Conservation (phyloP, 2,113 vertebrate genomes). For the Ageneiosus marmoratus region DNA sequence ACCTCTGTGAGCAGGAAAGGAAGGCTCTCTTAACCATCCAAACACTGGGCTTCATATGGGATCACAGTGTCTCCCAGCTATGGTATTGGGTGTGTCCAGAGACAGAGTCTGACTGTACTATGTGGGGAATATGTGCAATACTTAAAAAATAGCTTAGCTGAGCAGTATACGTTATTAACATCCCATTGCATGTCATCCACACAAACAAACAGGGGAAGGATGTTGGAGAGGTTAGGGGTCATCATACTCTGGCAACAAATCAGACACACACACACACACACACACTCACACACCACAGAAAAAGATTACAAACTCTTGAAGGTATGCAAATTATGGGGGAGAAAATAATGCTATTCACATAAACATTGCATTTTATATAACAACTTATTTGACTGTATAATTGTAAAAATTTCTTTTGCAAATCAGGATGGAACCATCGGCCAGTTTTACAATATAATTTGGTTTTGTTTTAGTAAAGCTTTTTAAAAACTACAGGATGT, state of each 20-base stretch:
- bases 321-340: background rate
- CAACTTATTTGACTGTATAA: background rate
- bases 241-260: constrained; percentile 43
- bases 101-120: constrained; percentile 45
- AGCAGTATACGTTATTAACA: constrained; percentile 9
- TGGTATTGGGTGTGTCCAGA: constrained; percentile 53
- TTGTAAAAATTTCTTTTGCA: background rate
- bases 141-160: background rate
- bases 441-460: background rate
- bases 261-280: background rate
- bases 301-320: constrained; percentile 1
- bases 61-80: constrained; percentile 39
- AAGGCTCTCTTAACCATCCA: constrained; percentile 69
- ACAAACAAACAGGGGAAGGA: constrained; percentile 75
- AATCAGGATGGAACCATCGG: background rate
- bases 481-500: background rate
- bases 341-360: background rate
- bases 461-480: background rate
- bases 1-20: constrained; percentile 62
- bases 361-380: background rate
- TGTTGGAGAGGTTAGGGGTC: constrained; percentile 52
- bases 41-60: constrained; percentile 64
- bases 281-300: background rate
- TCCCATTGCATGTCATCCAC: constrained; percentile 42
- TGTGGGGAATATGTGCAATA: constrained; percentile 43